Evolutionary conservation across 2,888 invertebrate species (phyloP), one percentile per base, ranked within the genome.

Genomic region (Ochropleura leucogaster): DNA sequence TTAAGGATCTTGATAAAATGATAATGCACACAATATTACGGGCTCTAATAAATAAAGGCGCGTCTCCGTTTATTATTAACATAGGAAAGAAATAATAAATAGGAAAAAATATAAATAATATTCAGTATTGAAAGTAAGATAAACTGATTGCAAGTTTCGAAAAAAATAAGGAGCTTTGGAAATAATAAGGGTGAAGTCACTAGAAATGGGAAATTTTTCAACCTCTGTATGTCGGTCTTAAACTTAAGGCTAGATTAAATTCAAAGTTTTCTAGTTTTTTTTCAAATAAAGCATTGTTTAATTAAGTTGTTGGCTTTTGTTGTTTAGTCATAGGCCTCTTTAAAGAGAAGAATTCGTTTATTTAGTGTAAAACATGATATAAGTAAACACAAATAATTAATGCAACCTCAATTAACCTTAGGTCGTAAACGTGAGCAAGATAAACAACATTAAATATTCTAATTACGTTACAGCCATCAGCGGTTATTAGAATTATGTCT

Each of bases 351-450:
- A 67, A 70, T 60, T 64, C 46, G 74, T 79, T 72, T 63, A 67
- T 66, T 60, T 53, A 59, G 63, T 68, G 49, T 63, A 66, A 44
- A 64, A 83, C 71, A 68, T 47, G 59, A 60, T 53, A n/a, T 60
- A 74, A 70, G 64, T 59, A 83, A 82, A 83, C 83, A 79, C 5
- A 53, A 57, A 83, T 83, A 40, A 83, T 80, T 8, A 68, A 84
- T 82, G 59, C 67, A 68, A 76, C 80, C 82, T 71, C 84, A 71
- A 80, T 80, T 73, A 76, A 72, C 76, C 72, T 80, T 51, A 30
- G 18, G 44, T 49, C 60, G 42, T 70, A 57, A 49, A 40, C 40
- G 57, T 47, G 57, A 60, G 51, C 68, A 79, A 79, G 66, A 74
- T 74, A 72, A 71, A 74, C 68, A 79, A 68, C 42, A 74, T 74